phyloP scores from a whole-genome alignment of 2,797 vertebrate species.

The Rhabdophis nuchalis region DNA sequence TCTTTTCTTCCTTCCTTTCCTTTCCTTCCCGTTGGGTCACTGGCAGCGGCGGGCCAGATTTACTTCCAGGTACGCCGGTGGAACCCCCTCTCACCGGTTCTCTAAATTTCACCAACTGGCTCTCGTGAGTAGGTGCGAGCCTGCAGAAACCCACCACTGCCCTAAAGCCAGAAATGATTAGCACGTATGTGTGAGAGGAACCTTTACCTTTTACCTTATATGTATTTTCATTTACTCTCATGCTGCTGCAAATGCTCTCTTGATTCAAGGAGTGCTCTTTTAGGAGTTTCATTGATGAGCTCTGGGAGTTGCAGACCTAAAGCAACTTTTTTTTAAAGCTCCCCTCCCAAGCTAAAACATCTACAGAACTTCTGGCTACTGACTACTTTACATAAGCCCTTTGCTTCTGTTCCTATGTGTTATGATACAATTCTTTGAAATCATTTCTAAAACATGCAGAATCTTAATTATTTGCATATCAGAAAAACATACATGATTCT shows the following conservation, averaged over 20 bases:
- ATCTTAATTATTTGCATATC: not conserved
- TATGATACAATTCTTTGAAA: not conserved
- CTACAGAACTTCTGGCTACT: not conserved
- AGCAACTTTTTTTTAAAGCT: not conserved
- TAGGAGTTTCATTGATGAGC: not conserved
- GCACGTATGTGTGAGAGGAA: too few species aligned
- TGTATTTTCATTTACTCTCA: not conserved
- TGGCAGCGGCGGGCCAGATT: too few species aligned
- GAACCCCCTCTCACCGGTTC: too few species aligned
- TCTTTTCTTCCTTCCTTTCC: too few species aligned
- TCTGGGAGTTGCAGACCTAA: not conserved
- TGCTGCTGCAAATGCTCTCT: not conserved
- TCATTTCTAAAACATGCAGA: not conserved
- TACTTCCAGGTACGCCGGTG: too few species aligned
- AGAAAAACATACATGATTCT: not conserved
- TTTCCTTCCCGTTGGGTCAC: too few species aligned
- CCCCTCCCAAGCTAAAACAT: not conserved
- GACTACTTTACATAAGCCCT: not conserved
- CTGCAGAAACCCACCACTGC: too few species aligned
- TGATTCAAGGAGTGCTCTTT: not conserved
- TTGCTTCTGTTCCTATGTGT: not conserved
- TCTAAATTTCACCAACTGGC: too few species aligned
- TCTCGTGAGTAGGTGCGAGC: too few species aligned
- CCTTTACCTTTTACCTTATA: too few species aligned
- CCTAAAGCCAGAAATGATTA: too few species aligned